Evolutionary conservation across 1,140 invertebrate genomes (phyloP), one percentile per base, ranked within the genome.

Genomic region (Bilobella aurantiaca): DNA sequence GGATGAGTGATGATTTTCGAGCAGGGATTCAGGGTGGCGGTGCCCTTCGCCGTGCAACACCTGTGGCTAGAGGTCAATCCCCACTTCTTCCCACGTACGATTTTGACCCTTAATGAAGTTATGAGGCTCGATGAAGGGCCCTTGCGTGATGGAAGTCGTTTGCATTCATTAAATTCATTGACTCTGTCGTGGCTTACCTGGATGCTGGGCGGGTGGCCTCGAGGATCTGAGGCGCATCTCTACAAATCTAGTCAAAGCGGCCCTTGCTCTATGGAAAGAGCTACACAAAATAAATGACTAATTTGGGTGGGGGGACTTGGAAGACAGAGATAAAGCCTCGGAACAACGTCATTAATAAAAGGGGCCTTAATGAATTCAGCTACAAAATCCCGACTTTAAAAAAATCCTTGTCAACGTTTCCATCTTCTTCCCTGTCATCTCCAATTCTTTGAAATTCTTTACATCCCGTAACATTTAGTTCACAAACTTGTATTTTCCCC

Each of bases 101-200:
- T 18, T 42, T 42, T 12, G 18, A 18, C 34, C 34, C 34, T 42
- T 42, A 28, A 29, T 8, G 29, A 29, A 12, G 57, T 29, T 27
- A 58, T 58, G 57, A 27, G 57, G 23, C 12, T 58, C 29, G 21
- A 58, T 27, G 21, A 60, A 66, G 30, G 69, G 68, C 8, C 49
- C 25, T 68, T 72, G 70, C 70, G 70, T 72, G 70, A 69, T 72
- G 65, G 56, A 65, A 69, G 66, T 72, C 70, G 67, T 72, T 72
- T 72, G 67, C 70, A 72, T 72, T 72, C 68, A 69, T 69, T 67
- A 62, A 61, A 64, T 57, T 12, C 14, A 21, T 21, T 57, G 5
- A 21, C 53, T 14, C 53, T 57, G 27, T 70, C 66, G 69, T 70
- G 69, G 63, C 62, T 70, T 70, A 70, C 69, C 63, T 67, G 34